Evolutionary conservation across 2,113 vertebrate species (phyloP), one percentile per base, ranked within the genome.

Genomic region (Halichoerus grypus): DNA sequence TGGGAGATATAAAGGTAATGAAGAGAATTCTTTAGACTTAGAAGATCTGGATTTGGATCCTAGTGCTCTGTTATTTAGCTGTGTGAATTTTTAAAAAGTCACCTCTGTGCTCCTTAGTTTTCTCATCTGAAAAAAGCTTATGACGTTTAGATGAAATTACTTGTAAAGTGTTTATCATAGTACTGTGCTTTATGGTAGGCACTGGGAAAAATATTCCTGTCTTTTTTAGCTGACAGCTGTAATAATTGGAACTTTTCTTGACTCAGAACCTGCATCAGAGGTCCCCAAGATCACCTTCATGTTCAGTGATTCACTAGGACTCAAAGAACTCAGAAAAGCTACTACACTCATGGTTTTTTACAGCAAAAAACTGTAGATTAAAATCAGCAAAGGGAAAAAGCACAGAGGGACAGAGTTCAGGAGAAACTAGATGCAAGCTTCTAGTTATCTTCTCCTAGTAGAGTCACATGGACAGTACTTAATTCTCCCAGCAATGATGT

Each of bases 201-300:
- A 74, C 36, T 89, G 51, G 57, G 59, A 49, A 55, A 96, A 96
- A 39, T 51, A 9, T 74, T 36, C 28, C 13, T 92, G 55, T 39
- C 26, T 15, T 79, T 36, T 63, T 63, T 46, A 61, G 67, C 53
- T 59, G 33, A 11, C 28, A 59, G 0, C 19, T 90, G 19, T 61
- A 51, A 71, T 85, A 93, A 42, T 21, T 84, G 69, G 33, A 71
- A 90, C 76, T 82, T 81, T 33, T 46, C 61, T 90, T 93, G 77
- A 93, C 51, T 77, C 24, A 8, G 39, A 83, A 51, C 46, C 33
- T 90, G 11, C 28, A 13, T 91, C 14, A 63, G 22, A 69, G 31
- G 22, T 86, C 31, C 74, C 65, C 18, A 65, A 81, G 53, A 94
- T 63, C 10, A 53, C 13, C 22, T 26, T 81, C 42, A 74, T 28